Evolutionary conservation across 2,888 invertebrate species (phyloP).

Genomic region (Melanophora roralis): DNA sequence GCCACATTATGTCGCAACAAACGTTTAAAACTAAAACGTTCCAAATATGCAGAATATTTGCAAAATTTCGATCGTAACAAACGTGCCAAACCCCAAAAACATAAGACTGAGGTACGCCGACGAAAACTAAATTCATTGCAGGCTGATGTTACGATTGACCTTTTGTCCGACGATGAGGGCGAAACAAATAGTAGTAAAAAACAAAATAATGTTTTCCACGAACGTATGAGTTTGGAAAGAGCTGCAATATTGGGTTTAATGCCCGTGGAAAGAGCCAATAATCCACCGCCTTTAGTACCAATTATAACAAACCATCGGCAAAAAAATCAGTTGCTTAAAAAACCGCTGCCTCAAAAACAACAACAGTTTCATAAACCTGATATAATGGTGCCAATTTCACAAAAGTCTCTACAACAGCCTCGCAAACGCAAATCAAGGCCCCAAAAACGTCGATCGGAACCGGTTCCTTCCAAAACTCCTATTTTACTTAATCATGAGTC

Average conservation of each 20-base stretch:
- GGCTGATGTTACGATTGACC: constrained; percentile 71
- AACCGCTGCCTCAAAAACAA: constrained; percentile 38
- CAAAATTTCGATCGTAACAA: constrained; percentile 63
- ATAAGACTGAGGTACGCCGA: constrained; percentile 62
- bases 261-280: constrained; percentile 28
- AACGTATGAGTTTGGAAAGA: constrained; percentile 51
- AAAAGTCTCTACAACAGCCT: constrained; percentile 33
- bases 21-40: constrained; percentile 71
- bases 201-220: constrained; percentile 5
- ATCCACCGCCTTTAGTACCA: constrained; percentile 42
- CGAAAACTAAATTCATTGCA: constrained; percentile 65
- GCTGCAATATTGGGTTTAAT: constrained; percentile 56
- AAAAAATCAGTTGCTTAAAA: background rate
- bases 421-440: constrained; percentile 65
- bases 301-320: constrained; percentile 26
- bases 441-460: constrained; percentile 64
- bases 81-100: constrained; percentile 24
- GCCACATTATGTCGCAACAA: constrained; percentile 69
- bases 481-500: constrained; percentile 65
- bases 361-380: constrained; percentile 35
- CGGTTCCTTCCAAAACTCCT: constrained; percentile 35
- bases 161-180: constrained; percentile 72
- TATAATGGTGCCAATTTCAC: background rate
- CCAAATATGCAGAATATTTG: constrained; percentile 56
- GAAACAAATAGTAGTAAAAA: background rate